Conservation (phyloP, 2,888 invertebrate species). For the Apodemia duryi region DNA sequence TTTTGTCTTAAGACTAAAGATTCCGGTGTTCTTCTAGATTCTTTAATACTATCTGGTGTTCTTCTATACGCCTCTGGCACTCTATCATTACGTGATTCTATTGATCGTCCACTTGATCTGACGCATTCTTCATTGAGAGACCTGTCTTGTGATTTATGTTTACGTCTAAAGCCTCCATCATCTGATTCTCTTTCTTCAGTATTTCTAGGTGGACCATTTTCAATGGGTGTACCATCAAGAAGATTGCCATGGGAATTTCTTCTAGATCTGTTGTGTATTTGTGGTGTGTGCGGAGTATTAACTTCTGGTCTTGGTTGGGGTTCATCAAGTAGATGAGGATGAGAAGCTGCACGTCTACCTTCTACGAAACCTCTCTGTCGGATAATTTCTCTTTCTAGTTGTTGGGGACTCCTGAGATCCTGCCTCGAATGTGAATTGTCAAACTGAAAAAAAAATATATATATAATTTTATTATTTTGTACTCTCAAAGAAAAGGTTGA, state of each 20-base stretch:
- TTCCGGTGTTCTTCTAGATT: conserved; percentile 55
- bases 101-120: conserved; percentile 65
- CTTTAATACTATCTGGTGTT: conserved; percentile 57
- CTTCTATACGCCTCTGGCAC: conserved; percentile 58
- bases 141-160: conserved; percentile 59
- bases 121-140: conserved; percentile 67
- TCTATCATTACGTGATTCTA: conserved; percentile 52
- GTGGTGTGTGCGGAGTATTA: conserved; percentile 57
- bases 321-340: conserved; percentile 82
- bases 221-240: conserved; percentile 64
- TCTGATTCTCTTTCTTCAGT: conserved; percentile 78
- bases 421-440: conserved; percentile 66
- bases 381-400: conserved; percentile 80
- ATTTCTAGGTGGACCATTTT: conserved; percentile 45
- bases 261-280: conserved; percentile 61
- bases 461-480: too few species aligned
- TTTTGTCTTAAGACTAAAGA: conserved; percentile 54
- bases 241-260: conserved; percentile 82
- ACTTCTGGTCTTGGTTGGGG: conserved; percentile 59
- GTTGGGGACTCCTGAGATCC: conserved; percentile 81
- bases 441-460: conserved; percentile 48
- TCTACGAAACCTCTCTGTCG: conserved; percentile 78
- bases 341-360: conserved; percentile 81
- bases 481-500: too few species aligned
- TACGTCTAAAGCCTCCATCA: conserved; percentile 80